Conservation (phyloP, 2,113 vertebrate genomes). For the Protomyctophum bolini region DNA sequence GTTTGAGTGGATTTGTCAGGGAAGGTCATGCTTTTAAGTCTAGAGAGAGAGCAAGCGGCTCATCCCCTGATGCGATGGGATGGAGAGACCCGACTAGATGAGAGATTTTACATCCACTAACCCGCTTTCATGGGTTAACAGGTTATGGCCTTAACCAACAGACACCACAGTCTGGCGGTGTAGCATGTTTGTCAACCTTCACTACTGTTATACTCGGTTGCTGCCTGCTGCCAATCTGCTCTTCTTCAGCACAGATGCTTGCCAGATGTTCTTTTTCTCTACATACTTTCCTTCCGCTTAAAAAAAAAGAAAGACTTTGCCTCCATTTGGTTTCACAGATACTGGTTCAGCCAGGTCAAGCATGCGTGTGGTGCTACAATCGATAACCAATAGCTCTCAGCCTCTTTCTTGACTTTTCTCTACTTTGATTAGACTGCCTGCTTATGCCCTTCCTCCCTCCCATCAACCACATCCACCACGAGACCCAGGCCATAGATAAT, state of each 20-base stretch:
- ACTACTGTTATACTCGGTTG: background rate
- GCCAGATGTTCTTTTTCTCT: conserved; percentile 5
- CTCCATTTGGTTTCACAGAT: background rate
- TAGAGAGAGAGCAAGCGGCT: background rate
- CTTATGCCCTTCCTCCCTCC: background rate
- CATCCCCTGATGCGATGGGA: background rate
- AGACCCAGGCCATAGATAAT: conserved; percentile 22
- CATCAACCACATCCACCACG: conserved; percentile 7
- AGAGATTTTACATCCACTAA: conserved; percentile 24
- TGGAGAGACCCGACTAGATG: background rate
- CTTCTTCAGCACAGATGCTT: conserved; percentile 10
- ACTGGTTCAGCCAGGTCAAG: too few relatives aligned
- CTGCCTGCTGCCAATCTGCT: background rate
- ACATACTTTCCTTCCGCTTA: background rate
- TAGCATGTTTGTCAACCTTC: background rate
- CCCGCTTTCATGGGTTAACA: background rate
- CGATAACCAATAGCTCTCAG: too few relatives aligned
- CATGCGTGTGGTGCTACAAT: too few relatives aligned
- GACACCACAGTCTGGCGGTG: background rate
- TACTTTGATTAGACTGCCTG: conserved; percentile 5
- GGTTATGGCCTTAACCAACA: background rate
- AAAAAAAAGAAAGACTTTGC: background rate
- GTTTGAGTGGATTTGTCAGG: conserved; percentile 29
- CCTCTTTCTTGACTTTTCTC: background rate
- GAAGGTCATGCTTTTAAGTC: conserved; percentile 5